These are phyloP conservation scores for Brenthis hecate DNA, from an alignment of 2,888 invertebrate species.

Conservation along the genomic window DNA sequence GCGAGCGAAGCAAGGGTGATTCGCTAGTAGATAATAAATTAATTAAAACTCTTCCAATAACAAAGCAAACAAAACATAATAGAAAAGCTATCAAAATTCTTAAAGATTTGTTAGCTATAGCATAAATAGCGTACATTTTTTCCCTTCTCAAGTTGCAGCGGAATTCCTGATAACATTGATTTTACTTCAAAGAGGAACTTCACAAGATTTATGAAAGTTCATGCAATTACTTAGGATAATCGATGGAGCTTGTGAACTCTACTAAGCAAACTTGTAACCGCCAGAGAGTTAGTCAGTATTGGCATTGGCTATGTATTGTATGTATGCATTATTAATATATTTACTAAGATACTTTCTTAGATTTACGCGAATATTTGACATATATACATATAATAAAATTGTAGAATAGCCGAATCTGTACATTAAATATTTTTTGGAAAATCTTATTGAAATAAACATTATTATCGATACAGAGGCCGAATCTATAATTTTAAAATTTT, in stretches of 20 bases:
- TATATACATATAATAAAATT: too few relatives aligned
- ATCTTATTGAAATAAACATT: too few relatives aligned
- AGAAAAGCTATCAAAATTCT: conserved; percentile 9
- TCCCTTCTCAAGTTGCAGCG: neutral
- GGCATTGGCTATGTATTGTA: neutral
- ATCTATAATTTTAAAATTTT: too few relatives aligned
- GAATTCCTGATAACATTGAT: conserved; percentile 14
- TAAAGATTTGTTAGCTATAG: neutral
- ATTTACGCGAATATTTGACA: too few relatives aligned
- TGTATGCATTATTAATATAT: neutral
- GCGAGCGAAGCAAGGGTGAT: too few relatives aligned
- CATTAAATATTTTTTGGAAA: too few relatives aligned
- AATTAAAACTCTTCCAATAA: neutral
- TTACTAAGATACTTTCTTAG: too few relatives aligned
- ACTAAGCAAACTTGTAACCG: conserved; percentile 17
- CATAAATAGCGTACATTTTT: neutral
- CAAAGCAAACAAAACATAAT: neutral
- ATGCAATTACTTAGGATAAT: conserved; percentile 19
- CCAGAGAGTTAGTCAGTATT: conserved; percentile 7
- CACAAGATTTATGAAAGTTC: conserved; percentile 21
- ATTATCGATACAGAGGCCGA: too few relatives aligned
- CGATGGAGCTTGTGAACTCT: conserved; percentile 20
- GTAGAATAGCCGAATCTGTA: too few relatives aligned
- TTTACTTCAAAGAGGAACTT: conserved; percentile 15
- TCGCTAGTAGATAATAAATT: too few relatives aligned